phyloP scores from a whole-genome alignment of 2,888 invertebrate species.

The Noctua janthina region DNA sequence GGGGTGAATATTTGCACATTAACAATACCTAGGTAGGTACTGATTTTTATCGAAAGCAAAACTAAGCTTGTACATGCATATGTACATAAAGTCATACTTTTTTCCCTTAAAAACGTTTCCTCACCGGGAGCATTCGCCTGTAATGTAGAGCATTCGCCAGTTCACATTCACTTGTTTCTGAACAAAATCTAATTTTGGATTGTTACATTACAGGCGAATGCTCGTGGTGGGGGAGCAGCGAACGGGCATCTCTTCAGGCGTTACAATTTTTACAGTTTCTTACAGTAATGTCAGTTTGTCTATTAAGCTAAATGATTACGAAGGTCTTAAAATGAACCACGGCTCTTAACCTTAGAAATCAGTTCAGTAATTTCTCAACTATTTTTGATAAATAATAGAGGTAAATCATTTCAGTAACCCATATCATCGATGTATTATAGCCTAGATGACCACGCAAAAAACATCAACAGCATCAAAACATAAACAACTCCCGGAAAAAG shows the following conservation, averaged over 20 bases:
- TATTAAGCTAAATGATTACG: background rate
- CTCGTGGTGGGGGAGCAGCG: background rate
- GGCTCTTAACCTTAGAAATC: background rate
- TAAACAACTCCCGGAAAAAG: slow-evolving; percentile 13
- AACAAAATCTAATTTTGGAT: background rate
- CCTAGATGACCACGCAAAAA: background rate
- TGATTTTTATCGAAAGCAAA: background rate
- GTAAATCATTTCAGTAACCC: background rate
- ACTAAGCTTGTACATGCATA: no score
- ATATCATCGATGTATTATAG: background rate
- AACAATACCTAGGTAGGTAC: background rate
- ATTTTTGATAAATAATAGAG: background rate
- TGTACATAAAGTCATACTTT: background rate
- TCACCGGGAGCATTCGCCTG: background rate
- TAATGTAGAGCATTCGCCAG: background rate
- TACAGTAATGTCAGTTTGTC: background rate
- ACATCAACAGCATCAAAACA: background rate
- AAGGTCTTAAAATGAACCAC: background rate
- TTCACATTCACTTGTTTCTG: background rate
- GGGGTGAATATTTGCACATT: background rate
- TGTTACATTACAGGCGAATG: background rate
- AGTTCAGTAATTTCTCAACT: background rate
- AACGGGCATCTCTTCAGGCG: background rate
- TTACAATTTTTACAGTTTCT: background rate
- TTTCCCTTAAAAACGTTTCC: background rate